Evolutionary conservation across 2,797 vertebrate species (phyloP).

Genomic region (Sebastolobus alascanus): DNA sequence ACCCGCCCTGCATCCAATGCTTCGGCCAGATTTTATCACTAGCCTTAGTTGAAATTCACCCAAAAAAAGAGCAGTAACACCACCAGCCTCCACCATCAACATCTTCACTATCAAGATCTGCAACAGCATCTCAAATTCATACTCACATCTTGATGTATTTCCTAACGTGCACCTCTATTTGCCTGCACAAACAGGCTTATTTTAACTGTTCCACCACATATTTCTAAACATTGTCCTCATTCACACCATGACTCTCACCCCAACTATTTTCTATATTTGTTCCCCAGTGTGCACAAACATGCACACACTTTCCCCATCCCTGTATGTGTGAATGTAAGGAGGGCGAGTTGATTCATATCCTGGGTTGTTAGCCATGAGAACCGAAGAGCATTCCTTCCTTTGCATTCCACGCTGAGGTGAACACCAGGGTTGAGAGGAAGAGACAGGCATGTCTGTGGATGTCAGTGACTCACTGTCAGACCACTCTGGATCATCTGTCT

Average conservation of each 20-base stretch:
- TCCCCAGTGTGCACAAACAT: not conserved
- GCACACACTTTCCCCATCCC: constrained; percentile 17
- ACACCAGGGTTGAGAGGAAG: constrained; percentile 62
- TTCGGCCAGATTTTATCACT: not conserved
- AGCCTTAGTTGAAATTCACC: not conserved
- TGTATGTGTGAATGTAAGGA: constrained; percentile 36
- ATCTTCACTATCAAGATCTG: constrained; percentile 9
- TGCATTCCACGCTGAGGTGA: constrained; percentile 75
- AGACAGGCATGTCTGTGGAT: constrained; percentile 74
- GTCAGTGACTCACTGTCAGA: constrained; percentile 70
- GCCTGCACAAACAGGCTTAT: constrained; percentile 65
- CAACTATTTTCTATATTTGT: constrained; percentile 38
- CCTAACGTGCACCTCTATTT: constrained; percentile 13
- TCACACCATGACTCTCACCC: constrained; percentile 44
- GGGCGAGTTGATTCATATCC: constrained; percentile 76
- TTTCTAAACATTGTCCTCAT: constrained; percentile 56
- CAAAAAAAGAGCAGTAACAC: not conserved
- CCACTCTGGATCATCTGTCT: constrained; percentile 69
- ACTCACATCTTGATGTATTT: constrained; percentile 12
- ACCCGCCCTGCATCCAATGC: not conserved
- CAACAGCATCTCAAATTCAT: constrained; percentile 20
- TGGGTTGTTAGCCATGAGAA: constrained; percentile 57
- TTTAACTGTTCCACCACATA: constrained; percentile 69
- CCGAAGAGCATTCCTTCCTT: constrained; percentile 60
- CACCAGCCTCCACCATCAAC: not conserved